A percentile compares a stretch with the other conserved stretches of the same genome.
phyloP scores from a whole-genome alignment of 2,797 vertebrate species.

The Thaleichthys pacificus region DNA sequence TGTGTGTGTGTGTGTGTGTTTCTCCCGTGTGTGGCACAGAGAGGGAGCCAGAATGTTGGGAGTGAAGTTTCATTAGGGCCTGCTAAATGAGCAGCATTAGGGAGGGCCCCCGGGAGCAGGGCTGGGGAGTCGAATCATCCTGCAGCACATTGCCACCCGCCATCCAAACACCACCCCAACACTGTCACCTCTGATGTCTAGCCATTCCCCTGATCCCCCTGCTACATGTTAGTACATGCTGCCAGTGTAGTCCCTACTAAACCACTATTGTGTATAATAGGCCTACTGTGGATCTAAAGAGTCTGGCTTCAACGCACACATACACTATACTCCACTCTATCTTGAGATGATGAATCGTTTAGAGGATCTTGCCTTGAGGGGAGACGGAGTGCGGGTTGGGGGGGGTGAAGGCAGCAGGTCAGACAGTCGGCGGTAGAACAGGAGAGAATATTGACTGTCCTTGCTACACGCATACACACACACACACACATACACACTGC shows the following conservation, averaged over 20 bases:
- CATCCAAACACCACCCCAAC: constrained; percentile 64
- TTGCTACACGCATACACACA: constrained; percentile 37
- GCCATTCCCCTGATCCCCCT: no score
- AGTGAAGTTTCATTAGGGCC: constrained; percentile 72
- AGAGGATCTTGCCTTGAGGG: constrained; percentile 1
- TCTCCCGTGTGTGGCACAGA: neutral
- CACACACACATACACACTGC: constrained; percentile 44
- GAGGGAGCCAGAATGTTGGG: constrained; percentile 23
- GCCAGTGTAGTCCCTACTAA: no score
- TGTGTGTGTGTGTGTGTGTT: neutral
- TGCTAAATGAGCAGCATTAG: constrained; percentile 81
- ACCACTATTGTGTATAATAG: no score
- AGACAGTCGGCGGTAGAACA: constrained; percentile 76
- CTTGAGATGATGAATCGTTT: neutral
- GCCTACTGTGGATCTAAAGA: no score
- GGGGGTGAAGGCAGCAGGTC: constrained; percentile 10
- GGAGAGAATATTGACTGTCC: constrained; percentile 77
- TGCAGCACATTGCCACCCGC: constrained; percentile 64
- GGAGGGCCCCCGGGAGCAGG: constrained; percentile 73
- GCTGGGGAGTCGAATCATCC: constrained; percentile 85
- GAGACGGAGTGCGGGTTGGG: neutral
- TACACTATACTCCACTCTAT: neutral
- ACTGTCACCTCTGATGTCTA: constrained; percentile 56
- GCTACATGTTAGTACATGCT: no score
- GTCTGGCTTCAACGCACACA: neutral